Evolutionary conservation across 2,113 vertebrate genomes (phyloP).

Genomic region (Pedionomus torquatus): DNA sequence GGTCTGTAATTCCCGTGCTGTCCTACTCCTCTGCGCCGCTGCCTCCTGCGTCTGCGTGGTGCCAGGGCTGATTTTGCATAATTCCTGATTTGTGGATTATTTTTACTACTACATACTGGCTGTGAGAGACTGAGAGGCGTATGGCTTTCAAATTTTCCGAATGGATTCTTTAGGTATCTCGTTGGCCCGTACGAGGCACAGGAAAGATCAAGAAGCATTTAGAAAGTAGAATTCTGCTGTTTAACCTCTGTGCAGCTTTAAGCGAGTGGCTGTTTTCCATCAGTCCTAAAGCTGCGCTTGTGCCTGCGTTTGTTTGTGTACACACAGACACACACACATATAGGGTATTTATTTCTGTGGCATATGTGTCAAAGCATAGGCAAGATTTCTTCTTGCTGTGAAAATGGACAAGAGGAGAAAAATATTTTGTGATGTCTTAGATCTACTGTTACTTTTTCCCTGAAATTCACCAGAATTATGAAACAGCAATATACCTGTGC

Average conservation of each 20-base stretch:
- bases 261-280: not conserved
- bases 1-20: fast-evolving
- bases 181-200: not conserved
- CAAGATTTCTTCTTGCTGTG: not conserved
- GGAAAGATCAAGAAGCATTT: not conserved
- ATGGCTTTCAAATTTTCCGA: not conserved
- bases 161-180: not conserved
- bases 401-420: not conserved
- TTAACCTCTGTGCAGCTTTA: not conserved
- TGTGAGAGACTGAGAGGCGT: not conserved
- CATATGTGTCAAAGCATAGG: not conserved
- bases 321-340: not conserved
- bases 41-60: not conserved
- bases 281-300: not conserved
- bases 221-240: not conserved
- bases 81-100: not conserved
- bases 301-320: not conserved
- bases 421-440: not conserved
- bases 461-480: too few relatives aligned
- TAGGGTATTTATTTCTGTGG: not conserved
- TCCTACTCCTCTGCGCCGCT: not conserved
- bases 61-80: too few relatives aligned
- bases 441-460: not conserved
- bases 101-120: not conserved
- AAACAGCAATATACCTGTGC: not conserved